Conservation (phyloP, 2,888 invertebrate genomes). For the Frankliniella fusca region DNA sequence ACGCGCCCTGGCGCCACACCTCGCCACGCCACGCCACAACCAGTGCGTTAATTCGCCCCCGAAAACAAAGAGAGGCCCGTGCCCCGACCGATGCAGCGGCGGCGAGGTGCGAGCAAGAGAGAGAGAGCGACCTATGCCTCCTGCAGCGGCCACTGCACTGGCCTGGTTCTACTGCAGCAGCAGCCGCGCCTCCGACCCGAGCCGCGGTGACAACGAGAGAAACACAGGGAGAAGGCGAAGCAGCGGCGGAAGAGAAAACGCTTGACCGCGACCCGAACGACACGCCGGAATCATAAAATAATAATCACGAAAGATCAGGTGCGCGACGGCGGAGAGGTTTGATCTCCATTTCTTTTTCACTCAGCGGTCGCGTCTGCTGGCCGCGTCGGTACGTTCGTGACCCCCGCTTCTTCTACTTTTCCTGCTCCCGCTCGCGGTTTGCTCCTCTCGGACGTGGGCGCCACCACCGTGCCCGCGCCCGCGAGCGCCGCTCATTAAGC, state of each 20-base stretch:
- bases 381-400: too few species aligned
- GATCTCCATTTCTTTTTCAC: too few species aligned
- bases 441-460: too few species aligned
- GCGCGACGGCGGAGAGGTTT: too few species aligned
- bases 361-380: too few species aligned
- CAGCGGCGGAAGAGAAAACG: not conserved
- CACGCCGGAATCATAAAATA: not conserved
- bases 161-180: too few species aligned
- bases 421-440: too few species aligned
- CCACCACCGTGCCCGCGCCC: slow-evolving; percentile 2
- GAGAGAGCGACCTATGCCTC: not conserved
- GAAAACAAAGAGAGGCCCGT: not conserved
- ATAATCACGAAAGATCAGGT: not conserved
- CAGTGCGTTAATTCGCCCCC: not conserved
- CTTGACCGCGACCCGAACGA: not conserved
- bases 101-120: not conserved
- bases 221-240: not conserved
- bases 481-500: not conserved
- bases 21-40: not conserved
- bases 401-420: too few species aligned
- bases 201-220: not conserved
- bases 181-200: not conserved
- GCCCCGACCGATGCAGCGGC: too few species aligned
- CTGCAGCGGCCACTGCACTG: too few species aligned
- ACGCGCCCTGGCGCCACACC: too few species aligned